Base-by-base conservation (phyloP, 2,797 vertebrate species). In the Hipposideros larvatus region DNA sequence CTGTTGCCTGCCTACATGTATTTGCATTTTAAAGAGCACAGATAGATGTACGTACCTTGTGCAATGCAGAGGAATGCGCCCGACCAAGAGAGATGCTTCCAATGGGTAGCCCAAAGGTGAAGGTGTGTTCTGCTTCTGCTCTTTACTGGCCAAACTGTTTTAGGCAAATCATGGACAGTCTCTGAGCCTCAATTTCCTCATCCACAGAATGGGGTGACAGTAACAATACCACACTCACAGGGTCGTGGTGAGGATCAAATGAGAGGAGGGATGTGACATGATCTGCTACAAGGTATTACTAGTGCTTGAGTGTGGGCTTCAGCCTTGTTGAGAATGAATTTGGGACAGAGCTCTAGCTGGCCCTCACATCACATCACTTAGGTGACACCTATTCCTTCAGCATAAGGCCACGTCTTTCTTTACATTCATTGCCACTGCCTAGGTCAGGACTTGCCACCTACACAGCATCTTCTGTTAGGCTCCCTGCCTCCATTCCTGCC, bases 31-130 rank as follows among this genome's bases (percentile, higher is more conserved):
- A 26, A 61, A 51, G 71, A 84, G 16, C 77, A 61, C 46, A 34
- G 22, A 37, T 53, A 70, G n/a, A 26, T 37, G 37, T 37, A 37
- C 11, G 61, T 21, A 24, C n/a, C 26, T 31, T 41, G 19, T 26
- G 68, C 51, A 57, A 48, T 0, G 0, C 26, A 34, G 18, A 70
- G 31, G 53, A 70, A 28, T 8, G n/a, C 5, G 24, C 5, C 18
- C 0, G 2, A 19, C 19, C 31, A 5, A n/a, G 11, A 24, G 6
- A 18, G 15, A 13, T 4, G 13, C 41, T 11, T 48, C 24, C 6
- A 43, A 22, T 13, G 19, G 26, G 61, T 24, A 68, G n/a, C 24
- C 48, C 31, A 4, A 1, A 7, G 19, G 51, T 18, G 16, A 59
- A 90, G 13, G 5, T 77, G 41, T 70, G 51, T 28, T 84, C 71